Conservation (phyloP, 2,797 vertebrate species). For the Centroberyx gerrardi region DNA sequence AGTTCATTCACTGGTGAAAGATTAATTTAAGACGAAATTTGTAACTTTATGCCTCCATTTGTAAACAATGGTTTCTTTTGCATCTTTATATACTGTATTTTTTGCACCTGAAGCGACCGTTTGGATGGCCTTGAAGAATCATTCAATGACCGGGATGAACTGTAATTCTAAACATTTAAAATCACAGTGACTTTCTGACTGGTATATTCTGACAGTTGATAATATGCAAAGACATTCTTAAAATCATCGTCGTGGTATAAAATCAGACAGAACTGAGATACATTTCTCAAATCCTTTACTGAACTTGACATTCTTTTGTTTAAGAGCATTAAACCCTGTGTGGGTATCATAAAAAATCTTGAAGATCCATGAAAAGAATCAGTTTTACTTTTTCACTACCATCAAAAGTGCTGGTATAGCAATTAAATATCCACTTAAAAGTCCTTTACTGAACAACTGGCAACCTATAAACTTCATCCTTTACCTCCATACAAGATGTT, state of each 20-base stretch:
- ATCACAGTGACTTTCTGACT: conserved; percentile 73
- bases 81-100: conserved; percentile 58
- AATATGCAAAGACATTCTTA: conserved; percentile 70
- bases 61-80: conserved; percentile 74
- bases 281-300: conserved; percentile 58
- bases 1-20: conserved; percentile 54
- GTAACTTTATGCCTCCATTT: conserved; percentile 46
- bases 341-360: conserved; percentile 65
- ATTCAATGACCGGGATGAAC: conserved; percentile 41
- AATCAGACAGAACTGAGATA: conserved; percentile 61
- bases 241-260: conserved; percentile 66
- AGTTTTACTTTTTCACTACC: conserved; percentile 36
- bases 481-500: conserved; percentile 55
- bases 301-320: conserved; percentile 74
- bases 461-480: conserved; percentile 33
- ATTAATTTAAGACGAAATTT: conserved; percentile 42
- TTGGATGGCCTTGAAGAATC: conserved; percentile 61
- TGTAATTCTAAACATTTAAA: conserved; percentile 56
- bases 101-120: conserved; percentile 60
- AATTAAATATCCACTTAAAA: conserved; percentile 56
- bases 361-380: conserved; percentile 57
- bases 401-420: conserved; percentile 78
- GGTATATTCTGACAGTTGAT: conserved; percentile 57
- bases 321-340: conserved; percentile 73
- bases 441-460: conserved; percentile 46